These are phyloP conservation scores for Nannoperca obscura DNA, from an alignment of 2,797 vertebrate species.

Conservation along the genomic window DNA sequence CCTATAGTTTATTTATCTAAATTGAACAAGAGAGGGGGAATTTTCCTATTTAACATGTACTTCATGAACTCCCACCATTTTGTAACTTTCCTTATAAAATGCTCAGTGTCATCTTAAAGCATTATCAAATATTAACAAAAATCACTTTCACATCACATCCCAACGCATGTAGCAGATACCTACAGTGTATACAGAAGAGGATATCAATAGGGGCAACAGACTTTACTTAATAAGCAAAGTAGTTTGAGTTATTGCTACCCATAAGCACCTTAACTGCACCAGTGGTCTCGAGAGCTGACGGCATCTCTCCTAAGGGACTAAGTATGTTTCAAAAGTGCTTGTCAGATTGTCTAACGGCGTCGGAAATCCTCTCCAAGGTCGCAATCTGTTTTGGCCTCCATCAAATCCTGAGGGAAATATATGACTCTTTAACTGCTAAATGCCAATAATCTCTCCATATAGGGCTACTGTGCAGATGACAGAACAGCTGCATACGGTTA, in stretches of 20 bases:
- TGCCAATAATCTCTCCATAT: neutral
- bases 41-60: conserved; percentile 25
- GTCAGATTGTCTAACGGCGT: too few relatives aligned
- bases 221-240: conserved; percentile 17
- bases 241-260: conserved; percentile 26
- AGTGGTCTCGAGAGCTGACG: conserved; percentile 4
- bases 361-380: neutral
- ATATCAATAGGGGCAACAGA: neutral
- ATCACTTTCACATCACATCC: neutral
- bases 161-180: neutral
- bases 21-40: conserved; percentile 28
- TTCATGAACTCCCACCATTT: conserved; percentile 10
- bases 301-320: neutral
- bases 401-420: neutral
- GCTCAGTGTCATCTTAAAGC: neutral
- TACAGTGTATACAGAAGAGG: neutral
- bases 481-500: conserved; percentile 3
- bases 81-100: neutral
- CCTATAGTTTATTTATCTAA: conserved; percentile 50
- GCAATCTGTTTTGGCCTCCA: neutral
- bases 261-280: conserved; percentile 29
- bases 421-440: neutral
- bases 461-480: neutral
- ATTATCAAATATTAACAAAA: neutral
- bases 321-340: neutral